Evolutionary conservation across 53 echinoderm and acorn worm species (phyloP).

Genomic region (Henricia sp.): DNA sequence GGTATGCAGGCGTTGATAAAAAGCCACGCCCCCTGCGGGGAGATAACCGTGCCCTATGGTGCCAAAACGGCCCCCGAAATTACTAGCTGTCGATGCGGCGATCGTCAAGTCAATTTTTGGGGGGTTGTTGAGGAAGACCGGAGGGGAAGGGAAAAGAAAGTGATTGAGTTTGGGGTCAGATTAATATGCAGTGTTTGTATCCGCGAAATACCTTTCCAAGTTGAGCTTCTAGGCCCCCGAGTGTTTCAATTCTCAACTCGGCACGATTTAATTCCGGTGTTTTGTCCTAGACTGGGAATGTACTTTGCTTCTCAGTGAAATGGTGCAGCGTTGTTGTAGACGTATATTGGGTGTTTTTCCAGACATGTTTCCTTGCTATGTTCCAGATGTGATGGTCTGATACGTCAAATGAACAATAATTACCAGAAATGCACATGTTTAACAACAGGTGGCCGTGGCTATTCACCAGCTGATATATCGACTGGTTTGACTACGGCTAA

Average conservation of each 20-base stretch:
- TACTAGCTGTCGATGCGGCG: constrained; percentile 24
- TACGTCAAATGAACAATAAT: no score
- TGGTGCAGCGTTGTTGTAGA: no score
- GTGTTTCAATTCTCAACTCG: neutral
- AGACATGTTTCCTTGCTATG: no score
- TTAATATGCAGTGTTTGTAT: neutral
- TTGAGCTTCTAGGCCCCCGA: constrained; percentile 15
- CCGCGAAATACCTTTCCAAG: neutral
- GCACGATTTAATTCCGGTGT: neutral
- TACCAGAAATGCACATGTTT: no score
- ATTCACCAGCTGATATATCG: no score
- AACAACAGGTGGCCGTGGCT: no score
- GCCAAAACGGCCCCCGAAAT: constrained; percentile 47
- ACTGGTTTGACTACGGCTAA: no score
- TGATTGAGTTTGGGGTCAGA: constrained; percentile 26
- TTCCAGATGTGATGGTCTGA: no score
- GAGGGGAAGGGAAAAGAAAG: neutral
- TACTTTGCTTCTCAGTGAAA: no score
- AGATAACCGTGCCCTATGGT: constrained; percentile 2
- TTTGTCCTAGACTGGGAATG: constrained; percentile 1
- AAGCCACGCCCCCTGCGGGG: constrained; percentile 45
- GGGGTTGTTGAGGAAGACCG: neutral
- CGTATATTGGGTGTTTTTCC: no score
- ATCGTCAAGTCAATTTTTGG: neutral
- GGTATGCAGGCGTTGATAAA: constrained; percentile 23